phyloP scores from a whole-genome alignment of 2,113 vertebrate species.

The Oreotrochilus melanogaster region DNA sequence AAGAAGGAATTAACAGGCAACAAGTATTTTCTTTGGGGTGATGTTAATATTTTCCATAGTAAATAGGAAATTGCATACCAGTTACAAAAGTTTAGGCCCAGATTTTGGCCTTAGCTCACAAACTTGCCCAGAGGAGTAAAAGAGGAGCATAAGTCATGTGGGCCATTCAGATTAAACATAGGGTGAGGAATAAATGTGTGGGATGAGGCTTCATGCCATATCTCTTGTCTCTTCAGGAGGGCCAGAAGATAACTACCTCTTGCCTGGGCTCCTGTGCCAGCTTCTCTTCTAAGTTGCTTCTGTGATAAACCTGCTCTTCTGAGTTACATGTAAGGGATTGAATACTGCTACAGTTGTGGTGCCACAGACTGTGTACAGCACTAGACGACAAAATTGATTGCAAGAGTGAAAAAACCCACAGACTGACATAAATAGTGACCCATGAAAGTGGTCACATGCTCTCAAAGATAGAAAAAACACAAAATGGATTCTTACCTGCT shows the following conservation, averaged over 20 bases:
- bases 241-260: no score
- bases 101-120: not conserved
- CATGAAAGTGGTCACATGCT: not conserved
- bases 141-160: not conserved
- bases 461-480: not conserved
- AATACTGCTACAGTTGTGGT: not conserved
- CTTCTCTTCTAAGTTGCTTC: not conserved
- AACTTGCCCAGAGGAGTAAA: not conserved
- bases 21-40: not conserved
- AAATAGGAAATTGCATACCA: not conserved
- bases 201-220: accelerated
- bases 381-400: not conserved
- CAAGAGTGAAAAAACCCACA: not conserved
- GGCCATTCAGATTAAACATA: not conserved
- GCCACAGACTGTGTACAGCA: no score
- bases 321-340: not conserved
- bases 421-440: not conserved
- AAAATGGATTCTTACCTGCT: not conserved
- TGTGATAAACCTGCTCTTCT: not conserved
- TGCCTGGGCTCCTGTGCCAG: accelerated
- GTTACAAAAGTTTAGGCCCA: not conserved
- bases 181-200: not conserved
- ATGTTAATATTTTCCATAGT: not conserved
- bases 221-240: not conserved
- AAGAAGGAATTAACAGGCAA: not conserved